Evolutionary conservation across 2,113 vertebrate species (phyloP).

Genomic region (Kryptolebias marmoratus): DNA sequence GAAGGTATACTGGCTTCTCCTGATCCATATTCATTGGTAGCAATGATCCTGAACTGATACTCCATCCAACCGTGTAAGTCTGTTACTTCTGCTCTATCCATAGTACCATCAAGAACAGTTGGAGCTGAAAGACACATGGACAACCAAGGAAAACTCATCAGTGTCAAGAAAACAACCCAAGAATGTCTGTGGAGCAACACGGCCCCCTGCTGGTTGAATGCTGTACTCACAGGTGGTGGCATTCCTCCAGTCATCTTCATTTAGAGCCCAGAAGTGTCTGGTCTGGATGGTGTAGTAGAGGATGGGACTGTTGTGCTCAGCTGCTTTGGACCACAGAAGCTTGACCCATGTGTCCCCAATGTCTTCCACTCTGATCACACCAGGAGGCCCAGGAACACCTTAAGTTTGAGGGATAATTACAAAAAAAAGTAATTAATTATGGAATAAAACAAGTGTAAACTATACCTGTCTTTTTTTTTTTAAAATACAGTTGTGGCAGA

Average conservation of each 20-base stretch:
- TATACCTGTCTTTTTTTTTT: too few species aligned
- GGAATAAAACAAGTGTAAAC: too few species aligned
- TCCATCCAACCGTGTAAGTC: conserved; percentile 96
- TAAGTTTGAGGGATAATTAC: not conserved
- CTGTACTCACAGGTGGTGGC: conserved; percentile 87
- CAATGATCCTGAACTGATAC: conserved; percentile 94
- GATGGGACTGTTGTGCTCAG: conserved; percentile 93
- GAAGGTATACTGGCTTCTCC: conserved; percentile 95
- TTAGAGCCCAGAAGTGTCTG: conserved; percentile 82
- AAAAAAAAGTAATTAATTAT: too few species aligned
- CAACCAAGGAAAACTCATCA: not conserved
- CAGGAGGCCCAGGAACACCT: conserved; percentile 95
- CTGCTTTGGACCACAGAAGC: conserved; percentile 90
- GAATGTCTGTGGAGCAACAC: not conserved
- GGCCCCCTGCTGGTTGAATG: conserved; percentile 31
- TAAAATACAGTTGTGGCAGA: too few species aligned
- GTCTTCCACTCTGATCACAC: conserved; percentile 89
- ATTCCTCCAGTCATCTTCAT: conserved; percentile 92
- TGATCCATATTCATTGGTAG: conserved; percentile 89
- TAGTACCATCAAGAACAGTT: conserved; percentile 85
- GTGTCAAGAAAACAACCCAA: not conserved
- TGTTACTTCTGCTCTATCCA: conserved; percentile 86
- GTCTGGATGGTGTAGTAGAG: conserved; percentile 91
- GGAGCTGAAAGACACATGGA: conserved; percentile 81
- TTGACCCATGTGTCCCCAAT: conserved; percentile 89